Conservation (phyloP, 2,797 vertebrate species). For the Platalea minor region DNA sequence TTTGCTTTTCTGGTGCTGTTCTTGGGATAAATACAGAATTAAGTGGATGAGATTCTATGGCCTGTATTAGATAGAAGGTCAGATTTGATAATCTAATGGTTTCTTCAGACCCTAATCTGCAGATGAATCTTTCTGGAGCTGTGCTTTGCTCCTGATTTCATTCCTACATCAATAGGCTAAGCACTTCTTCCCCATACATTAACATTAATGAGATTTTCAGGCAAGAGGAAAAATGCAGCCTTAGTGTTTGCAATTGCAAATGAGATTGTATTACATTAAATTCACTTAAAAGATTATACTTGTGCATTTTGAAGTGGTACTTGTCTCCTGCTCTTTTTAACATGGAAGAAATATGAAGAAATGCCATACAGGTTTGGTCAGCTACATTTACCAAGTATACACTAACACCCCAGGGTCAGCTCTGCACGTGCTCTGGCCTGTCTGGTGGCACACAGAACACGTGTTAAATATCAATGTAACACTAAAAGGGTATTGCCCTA, state of each 20-base stretch:
- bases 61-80: background rate
- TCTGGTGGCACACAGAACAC: background rate
- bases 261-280: background rate
- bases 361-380: background rate
- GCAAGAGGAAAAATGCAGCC: background rate
- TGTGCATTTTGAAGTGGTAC: background rate
- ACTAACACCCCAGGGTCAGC: background rate
- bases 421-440: background rate
- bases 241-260: slow-evolving; percentile 4
- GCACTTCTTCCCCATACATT: slow-evolving; percentile 11
- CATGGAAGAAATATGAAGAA: background rate
- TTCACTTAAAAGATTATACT: slow-evolving; percentile 3
- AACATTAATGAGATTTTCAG: slow-evolving; percentile 42
- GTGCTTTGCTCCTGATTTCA: slow-evolving; percentile 12
- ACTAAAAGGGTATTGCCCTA: background rate
- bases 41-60: background rate
- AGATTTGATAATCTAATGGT: slow-evolving; percentile 23
- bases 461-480: background rate
- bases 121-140: slow-evolving; percentile 11
- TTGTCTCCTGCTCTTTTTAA: background rate
- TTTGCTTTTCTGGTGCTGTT: background rate
- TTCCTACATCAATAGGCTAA: slow-evolving; percentile 19
- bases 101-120: slow-evolving; percentile 3
- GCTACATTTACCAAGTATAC: background rate
- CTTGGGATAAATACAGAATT: background rate